A percentile compares a stretch with the other conserved stretches of the same genome.
phyloP scores from a whole-genome alignment of 2,797 vertebrate species.

The Halcyon leucocephala region DNA sequence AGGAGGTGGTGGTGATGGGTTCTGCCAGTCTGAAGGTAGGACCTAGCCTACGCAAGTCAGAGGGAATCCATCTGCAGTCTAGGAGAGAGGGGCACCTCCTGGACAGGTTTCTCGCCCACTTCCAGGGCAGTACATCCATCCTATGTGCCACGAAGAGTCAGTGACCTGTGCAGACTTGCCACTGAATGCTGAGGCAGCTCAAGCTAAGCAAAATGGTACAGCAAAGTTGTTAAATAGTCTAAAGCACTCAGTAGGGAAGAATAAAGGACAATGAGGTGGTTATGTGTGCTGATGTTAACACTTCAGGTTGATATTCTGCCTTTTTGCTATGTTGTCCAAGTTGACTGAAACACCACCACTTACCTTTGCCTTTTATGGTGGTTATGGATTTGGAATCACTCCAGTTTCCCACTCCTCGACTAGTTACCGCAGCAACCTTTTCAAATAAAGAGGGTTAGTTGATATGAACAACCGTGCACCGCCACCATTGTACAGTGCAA shows the following conservation, averaged over 20 bases:
- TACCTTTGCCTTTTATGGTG: slow-evolving; percentile 87
- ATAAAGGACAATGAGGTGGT: not conserved
- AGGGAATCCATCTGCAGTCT: not conserved
- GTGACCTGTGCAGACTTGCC: accelerated
- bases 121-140: not conserved
- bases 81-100: not conserved
- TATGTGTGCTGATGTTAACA: not conserved
- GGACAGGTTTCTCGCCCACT: not conserved
- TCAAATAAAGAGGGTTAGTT: slow-evolving; percentile 57
- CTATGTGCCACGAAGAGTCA: not conserved
- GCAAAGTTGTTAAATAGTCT: not conserved
- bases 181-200: not conserved
- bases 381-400: slow-evolving; percentile 90
- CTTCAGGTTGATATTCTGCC: not conserved
- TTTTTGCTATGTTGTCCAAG: not conserved
- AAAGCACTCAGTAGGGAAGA: not conserved
- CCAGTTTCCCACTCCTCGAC: slow-evolving; percentile 94
- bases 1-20: not conserved
- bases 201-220: not conserved
- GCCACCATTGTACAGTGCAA: not conserved
- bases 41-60: not conserved
- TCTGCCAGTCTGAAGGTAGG: not conserved
- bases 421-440: slow-evolving; percentile 95
- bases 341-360: not conserved
- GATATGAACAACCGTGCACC: not conserved